Evolutionary conservation across 2,888 invertebrate species (phyloP).

Genomic region (Nebria brevicollis): DNA sequence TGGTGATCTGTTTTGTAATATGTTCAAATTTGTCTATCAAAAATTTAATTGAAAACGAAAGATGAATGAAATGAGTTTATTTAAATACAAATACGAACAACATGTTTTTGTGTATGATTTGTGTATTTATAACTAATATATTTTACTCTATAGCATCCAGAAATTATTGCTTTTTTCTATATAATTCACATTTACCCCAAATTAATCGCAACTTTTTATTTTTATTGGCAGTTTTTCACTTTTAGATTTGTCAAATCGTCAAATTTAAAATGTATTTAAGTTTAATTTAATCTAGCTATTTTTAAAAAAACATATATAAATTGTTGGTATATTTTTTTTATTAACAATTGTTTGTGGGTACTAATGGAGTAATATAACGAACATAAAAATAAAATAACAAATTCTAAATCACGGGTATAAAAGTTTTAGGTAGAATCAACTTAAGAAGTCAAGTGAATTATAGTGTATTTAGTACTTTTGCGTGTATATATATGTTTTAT

Average conservation of each 20-base stretch:
- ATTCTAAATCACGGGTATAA: conserved; percentile 47
- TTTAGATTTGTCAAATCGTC: no score
- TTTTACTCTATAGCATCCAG: background rate
- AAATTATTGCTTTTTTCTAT: background rate
- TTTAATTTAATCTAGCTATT: no score
- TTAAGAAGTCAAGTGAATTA: conserved; percentile 49
- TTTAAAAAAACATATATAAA: no score
- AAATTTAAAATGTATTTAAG: no score
- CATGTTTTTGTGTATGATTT: background rate
- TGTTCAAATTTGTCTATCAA: conserved; percentile 14
- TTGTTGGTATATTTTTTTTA: no score
- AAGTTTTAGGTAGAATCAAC: conserved; percentile 31
- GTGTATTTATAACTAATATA: background rate
- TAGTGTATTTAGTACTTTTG: conserved; percentile 51
- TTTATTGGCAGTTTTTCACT: no score
- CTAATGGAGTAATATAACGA: conserved; percentile 34
- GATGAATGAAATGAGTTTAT: conserved; percentile 19
- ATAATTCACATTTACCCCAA: background rate
- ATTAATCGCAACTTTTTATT: no score
- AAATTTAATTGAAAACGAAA: conserved; percentile 14
- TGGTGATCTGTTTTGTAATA: conserved; percentile 25
- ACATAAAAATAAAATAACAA: conserved; percentile 27
- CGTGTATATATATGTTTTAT: conserved; percentile 45
- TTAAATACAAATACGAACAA: background rate
- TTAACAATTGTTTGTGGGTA: background rate